These are phyloP conservation scores for Heterotilapia buettikoferi DNA, from an alignment of 2,113 vertebrate genomes.

Conservation along the genomic window DNA sequence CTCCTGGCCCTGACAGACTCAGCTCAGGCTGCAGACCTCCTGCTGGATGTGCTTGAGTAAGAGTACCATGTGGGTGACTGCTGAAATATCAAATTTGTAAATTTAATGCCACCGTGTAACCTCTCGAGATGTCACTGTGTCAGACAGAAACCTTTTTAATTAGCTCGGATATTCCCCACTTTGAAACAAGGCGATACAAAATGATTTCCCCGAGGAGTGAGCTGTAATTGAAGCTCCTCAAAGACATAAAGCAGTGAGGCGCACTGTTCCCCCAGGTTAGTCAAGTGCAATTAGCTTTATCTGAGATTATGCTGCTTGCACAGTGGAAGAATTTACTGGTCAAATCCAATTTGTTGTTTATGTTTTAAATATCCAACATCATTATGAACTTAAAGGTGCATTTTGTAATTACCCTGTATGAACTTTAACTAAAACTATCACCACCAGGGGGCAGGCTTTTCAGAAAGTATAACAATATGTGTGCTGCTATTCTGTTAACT, in stretches of 20 bases:
- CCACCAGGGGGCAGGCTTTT: not conserved
- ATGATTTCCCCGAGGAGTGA: not conserved
- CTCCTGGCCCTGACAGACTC: not conserved
- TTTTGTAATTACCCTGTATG: not conserved
- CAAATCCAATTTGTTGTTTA: not conserved
- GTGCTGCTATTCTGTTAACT: not conserved
- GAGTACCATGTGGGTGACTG: not conserved
- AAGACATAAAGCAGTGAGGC: not conserved
- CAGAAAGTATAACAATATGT: not conserved
- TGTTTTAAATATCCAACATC: not conserved
- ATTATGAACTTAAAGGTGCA: not conserved
- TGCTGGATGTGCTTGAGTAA: not conserved
- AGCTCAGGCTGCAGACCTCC: not conserved
- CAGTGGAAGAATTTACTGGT: not conserved
- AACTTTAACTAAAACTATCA: not conserved
- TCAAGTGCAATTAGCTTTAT: not conserved
- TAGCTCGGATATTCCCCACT: not conserved
- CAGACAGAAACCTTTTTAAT: conserved; percentile 16
- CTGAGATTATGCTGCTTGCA: not conserved
- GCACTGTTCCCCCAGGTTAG: not conserved
- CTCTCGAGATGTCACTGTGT: not conserved
- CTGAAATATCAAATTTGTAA: not conserved
- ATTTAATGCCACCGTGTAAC: not conserved
- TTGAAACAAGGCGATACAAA: not conserved
- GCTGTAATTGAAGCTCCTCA: not conserved